Evolutionary conservation across 2,888 invertebrate genomes (phyloP), one percentile per base, ranked within the genome.

Genomic region (Hipparchia sbordonii): DNA sequence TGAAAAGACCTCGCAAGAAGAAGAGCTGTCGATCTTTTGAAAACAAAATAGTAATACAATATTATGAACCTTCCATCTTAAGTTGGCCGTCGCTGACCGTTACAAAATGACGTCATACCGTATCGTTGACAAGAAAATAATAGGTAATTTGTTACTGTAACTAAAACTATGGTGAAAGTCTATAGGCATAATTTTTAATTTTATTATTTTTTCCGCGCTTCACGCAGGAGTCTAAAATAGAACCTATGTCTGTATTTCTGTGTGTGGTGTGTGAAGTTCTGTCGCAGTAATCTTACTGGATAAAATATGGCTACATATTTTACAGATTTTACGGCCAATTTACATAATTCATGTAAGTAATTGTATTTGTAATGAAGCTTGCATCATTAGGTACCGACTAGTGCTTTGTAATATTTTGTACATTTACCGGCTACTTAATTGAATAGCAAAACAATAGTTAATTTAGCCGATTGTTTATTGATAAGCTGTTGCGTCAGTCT

Each of bases 401-500:
- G 13, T 54, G n/a, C 6, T 66, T 54, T 56, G 67, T 56, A 45
- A 45, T 45, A 67, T 56, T 67, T 67, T n/a, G 23, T 23, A 23
- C 23, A 23, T 23, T 23, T 23, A 23, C 13, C 7, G 46, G n/a
- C 8, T n/a, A 12, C 54, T 54, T 5, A 23, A 48, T 48, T 60
- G 51, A 60, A 51, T 61, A 69, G 13, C 10, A 39, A 61, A 69
- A 69, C 69, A 69, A 69, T 61, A 69, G 69, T 69, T 60, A 69
- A 39, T 61, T 61, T 61, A 60, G n/a, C 23, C 69, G 23, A 68
- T 65, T 67, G 59, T 59, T 69, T 68, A 48, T 67, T 67, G 59
- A 67, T 51, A 46, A 33, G 10, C 61, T 12, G 61, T 69, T 45
- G 61, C 61, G 51, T 54, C 51, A 69, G 51, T 23, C 2, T 2